phyloP scores from a whole-genome alignment of 2,888 invertebrate genomes.

The Pachydiplax longipennis region DNA sequence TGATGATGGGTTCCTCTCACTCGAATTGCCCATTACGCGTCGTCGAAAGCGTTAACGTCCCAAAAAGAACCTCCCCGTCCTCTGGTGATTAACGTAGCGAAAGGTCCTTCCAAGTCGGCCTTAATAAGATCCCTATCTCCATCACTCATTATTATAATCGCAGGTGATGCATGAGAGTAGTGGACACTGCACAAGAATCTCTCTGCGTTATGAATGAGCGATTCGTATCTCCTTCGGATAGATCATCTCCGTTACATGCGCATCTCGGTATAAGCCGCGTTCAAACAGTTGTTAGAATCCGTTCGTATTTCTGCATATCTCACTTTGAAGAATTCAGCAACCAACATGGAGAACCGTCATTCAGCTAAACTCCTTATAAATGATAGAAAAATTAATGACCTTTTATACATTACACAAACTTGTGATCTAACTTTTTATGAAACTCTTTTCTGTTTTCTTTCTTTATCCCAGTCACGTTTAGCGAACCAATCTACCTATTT shows the following conservation, averaged over 20 bases:
- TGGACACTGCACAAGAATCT: not conserved
- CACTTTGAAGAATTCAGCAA: too few relatives aligned
- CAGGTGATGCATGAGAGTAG: not conserved
- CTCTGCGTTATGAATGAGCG: not conserved
- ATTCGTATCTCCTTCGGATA: not conserved
- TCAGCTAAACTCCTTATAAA: too few relatives aligned
- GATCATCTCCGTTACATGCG: not conserved
- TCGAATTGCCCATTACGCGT: not conserved
- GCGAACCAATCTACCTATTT: too few relatives aligned
- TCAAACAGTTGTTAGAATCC: too few relatives aligned
- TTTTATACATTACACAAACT: too few relatives aligned
- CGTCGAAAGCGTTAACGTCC: not conserved
- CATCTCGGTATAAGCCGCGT: not conserved
- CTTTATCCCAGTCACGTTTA: too few relatives aligned
- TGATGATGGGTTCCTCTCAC: not conserved
- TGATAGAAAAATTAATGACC: too few relatives aligned
- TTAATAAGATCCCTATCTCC: not conserved
- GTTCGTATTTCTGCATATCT: too few relatives aligned
- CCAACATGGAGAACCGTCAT: too few relatives aligned
- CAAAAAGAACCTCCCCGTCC: not conserved
- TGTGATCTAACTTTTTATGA: too few relatives aligned
- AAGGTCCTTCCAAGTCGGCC: not conserved
- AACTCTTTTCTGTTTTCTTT: too few relatives aligned
- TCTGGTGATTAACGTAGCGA: not conserved
- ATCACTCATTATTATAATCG: not conserved